Evolutionary conservation across 2,888 invertebrate genomes (phyloP).

Genomic region (Cremastinae sp.): DNA sequence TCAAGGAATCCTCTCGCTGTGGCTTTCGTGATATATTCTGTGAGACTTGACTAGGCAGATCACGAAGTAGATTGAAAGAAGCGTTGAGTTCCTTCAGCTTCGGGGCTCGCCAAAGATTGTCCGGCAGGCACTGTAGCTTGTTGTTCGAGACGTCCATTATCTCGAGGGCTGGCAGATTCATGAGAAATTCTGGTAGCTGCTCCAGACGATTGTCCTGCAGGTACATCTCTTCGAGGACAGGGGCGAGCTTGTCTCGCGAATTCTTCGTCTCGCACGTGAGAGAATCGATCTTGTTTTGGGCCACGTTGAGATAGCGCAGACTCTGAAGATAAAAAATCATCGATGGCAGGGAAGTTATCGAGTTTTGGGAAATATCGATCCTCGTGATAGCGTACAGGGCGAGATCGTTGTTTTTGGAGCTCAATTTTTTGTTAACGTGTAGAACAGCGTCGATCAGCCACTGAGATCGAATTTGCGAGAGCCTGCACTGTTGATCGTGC

Average conservation of each 20-base stretch:
- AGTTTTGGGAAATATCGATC: conserved; percentile 95
- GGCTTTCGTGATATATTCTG: conserved; percentile 73
- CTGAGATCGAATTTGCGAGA: conserved; percentile 87
- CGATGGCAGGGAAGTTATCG: conserved; percentile 89
- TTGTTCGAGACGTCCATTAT: conserved; percentile 97
- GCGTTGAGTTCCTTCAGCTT: conserved; percentile 93
- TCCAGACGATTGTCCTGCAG: conserved; percentile 94
- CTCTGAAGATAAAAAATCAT: conserved; percentile 92
- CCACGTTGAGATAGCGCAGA: conserved; percentile 91
- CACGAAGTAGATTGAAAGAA: conserved; percentile 92
- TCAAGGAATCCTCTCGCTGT: conserved; percentile 68
- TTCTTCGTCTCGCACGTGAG: conserved; percentile 82
- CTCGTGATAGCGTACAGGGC: conserved; percentile 96
- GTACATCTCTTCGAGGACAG: conserved; percentile 93
- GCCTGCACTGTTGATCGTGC: conserved; percentile 89
- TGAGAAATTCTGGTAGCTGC: conserved; percentile 90
- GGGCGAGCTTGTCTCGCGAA: conserved; percentile 84
- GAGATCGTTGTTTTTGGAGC: conserved; percentile 85
- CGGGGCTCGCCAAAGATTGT: conserved; percentile 92
- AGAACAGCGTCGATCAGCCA: conserved; percentile 93
- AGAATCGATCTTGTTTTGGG: conserved; percentile 91
- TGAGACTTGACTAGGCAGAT: conserved; percentile 83
- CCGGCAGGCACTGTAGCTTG: conserved; percentile 91
- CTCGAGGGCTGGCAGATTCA: conserved; percentile 88
- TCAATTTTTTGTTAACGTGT: conserved; percentile 90